phyloP scores from a whole-genome alignment of 2,113 vertebrate genomes.

The Petaurus breviceps region DNA sequence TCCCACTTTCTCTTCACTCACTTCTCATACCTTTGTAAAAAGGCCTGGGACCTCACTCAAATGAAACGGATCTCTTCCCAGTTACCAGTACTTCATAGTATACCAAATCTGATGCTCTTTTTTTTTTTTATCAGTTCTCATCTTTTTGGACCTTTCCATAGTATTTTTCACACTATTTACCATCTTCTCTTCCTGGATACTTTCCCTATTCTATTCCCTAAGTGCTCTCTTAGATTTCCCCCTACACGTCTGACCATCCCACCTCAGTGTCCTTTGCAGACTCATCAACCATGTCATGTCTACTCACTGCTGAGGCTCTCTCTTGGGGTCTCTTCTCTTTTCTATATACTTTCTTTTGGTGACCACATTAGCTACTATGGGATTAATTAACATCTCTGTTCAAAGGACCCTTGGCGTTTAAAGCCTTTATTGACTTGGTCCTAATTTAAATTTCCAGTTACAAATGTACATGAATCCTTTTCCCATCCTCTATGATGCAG shows the following conservation, averaged over 20 bases:
- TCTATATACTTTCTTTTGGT: background rate
- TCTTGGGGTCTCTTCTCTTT: background rate
- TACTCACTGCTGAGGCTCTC: background rate
- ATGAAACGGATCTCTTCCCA: background rate
- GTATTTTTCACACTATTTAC: background rate
- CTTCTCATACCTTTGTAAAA: background rate
- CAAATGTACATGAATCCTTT: background rate
- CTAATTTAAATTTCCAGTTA: background rate
- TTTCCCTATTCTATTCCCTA: too few relatives aligned
- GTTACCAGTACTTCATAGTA: background rate
- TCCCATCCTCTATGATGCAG: background rate
- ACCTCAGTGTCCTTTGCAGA: background rate
- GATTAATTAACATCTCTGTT: background rate
- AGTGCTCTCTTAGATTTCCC: background rate
- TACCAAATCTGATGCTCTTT: background rate
- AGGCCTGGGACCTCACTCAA: background rate
- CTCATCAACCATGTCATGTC: background rate
- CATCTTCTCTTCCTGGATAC: background rate
- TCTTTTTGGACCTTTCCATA: background rate
- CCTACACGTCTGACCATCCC: background rate
- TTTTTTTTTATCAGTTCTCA: background rate
- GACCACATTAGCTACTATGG: background rate
- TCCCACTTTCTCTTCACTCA: background rate
- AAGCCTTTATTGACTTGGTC: background rate
- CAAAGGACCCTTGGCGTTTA: too few relatives aligned